Percentiles rank a stretch among this genome's conserved stretches.
These are phyloP conservation scores for Cinclus cinclus DNA, from an alignment of 2,113 vertebrate genomes.

Conservation along the genomic window DNA sequence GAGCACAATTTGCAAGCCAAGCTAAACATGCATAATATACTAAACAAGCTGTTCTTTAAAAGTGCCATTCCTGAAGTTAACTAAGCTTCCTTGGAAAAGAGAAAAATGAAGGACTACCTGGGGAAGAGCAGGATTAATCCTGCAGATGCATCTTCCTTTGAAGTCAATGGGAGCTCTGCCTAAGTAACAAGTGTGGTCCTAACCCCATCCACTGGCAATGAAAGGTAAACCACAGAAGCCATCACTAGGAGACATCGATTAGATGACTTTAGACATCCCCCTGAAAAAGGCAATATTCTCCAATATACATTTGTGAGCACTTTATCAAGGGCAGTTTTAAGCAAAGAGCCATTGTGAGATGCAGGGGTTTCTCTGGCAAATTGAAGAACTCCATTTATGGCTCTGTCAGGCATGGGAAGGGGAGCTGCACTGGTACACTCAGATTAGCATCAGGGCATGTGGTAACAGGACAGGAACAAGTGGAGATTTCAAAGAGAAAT, in stretches of 20 bases:
- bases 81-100: neutral
- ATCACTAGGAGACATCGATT: constrained; percentile 23
- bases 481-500: neutral
- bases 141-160: constrained; percentile 3
- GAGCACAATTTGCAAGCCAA: neutral
- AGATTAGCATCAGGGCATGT: constrained; percentile 5
- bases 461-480: neutral
- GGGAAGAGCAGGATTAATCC: constrained; percentile 48
- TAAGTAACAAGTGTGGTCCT: constrained; percentile 49
- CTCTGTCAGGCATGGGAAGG: neutral
- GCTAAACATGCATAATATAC: neutral
- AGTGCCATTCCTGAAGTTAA: neutral
- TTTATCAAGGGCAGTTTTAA: constrained; percentile 11
- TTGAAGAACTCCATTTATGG: constrained; percentile 19
- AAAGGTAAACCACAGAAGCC: constrained; percentile 51
- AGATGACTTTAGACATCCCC: neutral
- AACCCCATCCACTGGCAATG: constrained; percentile 56
- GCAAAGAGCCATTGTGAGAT: neutral
- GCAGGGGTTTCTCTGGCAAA: neutral
- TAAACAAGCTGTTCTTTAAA: constrained; percentile 9
- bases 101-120: neutral
- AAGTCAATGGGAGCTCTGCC: constrained; percentile 19
- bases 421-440: neutral
- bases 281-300: neutral
- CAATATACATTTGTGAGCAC: neutral